Conservation (phyloP, 2,113 vertebrate genomes). For the Hippocampus zosterae region DNA sequence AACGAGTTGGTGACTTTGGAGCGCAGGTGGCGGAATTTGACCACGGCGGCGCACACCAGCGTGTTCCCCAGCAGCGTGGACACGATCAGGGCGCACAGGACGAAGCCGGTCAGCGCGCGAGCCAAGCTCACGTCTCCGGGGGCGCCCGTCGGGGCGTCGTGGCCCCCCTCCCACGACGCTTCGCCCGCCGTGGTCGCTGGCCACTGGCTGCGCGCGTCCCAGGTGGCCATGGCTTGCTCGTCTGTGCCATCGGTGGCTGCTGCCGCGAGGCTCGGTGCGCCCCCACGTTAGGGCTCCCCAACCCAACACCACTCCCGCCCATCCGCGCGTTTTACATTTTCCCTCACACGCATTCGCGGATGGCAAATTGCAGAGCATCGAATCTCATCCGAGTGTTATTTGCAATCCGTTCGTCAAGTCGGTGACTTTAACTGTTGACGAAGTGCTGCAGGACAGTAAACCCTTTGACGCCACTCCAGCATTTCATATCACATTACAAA, state of each 20-base stretch:
- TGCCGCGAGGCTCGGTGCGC: background rate
- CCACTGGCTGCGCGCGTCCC: constrained; percentile 7
- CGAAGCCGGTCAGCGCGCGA: constrained; percentile 68
- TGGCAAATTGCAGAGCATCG: too few relatives aligned
- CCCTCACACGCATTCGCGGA: too few relatives aligned
- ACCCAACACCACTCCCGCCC: background rate
- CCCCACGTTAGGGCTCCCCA: background rate
- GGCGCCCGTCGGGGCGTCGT: constrained; percentile 16
- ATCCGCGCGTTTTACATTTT: background rate
- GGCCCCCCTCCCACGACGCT: constrained; percentile 18
- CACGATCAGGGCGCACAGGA: constrained; percentile 73
- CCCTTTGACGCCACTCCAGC: too few relatives aligned
- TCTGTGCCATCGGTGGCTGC: background rate
- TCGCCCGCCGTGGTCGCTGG: constrained; percentile 26
- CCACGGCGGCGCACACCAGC: constrained; percentile 69
- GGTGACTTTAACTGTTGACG: too few relatives aligned
- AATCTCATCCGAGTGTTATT: too few relatives aligned
- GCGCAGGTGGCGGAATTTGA: constrained; percentile 71
- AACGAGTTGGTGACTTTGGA: constrained; percentile 79
- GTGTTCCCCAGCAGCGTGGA: constrained; percentile 74
- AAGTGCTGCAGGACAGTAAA: too few relatives aligned
- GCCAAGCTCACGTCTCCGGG: constrained; percentile 45
- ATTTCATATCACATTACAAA: too few relatives aligned
- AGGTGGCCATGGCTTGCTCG: background rate
- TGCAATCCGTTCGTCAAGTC: too few relatives aligned